A percentile compares a stretch with the other conserved stretches of the same genome.
Conservation (phyloP, 2,888 invertebrate genomes). For the Galeruca laticollis region DNA sequence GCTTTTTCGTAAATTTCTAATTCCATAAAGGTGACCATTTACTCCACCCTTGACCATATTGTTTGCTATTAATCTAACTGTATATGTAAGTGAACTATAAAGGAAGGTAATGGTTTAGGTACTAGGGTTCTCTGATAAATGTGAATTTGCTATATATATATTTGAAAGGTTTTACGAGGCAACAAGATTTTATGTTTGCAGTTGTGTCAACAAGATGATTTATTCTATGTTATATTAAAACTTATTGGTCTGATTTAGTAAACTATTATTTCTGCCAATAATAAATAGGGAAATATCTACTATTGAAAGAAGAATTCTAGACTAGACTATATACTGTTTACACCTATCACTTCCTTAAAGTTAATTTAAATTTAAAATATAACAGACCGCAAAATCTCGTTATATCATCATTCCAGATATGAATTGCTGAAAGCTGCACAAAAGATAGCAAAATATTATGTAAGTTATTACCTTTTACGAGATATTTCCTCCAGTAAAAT, state of each 20-base stretch:
- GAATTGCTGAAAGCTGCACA: no score
- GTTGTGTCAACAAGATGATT: neutral
- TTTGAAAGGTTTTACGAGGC: slow-evolving; percentile 10
- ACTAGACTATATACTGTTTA: no score
- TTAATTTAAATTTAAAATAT: no score
- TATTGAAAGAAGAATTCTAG: no score
- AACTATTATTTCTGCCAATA: no score
- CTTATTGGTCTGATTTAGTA: neutral
- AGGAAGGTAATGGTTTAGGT: slow-evolving; percentile 40
- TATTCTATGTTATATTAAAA: neutral
- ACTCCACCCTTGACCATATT: slow-evolving; percentile 54
- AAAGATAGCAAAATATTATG: no score
- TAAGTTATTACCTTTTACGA: no score
- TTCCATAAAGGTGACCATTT: slow-evolving; percentile 57
- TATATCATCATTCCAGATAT: no score
- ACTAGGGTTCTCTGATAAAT: slow-evolving; percentile 46
- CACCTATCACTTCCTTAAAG: no score
- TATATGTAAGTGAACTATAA: slow-evolving; percentile 47
- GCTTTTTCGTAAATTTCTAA: slow-evolving; percentile 50
- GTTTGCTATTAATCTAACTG: slow-evolving; percentile 53
- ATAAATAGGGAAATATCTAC: no score
- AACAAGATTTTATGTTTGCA: slow-evolving; percentile 15
- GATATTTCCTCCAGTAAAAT: no score
- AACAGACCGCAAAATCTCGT: no score
- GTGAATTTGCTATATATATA: slow-evolving; percentile 19